These are phyloP conservation scores for Axea sp. DNA, from an alignment of 2,888 invertebrate species.

Conservation along the genomic window DNA sequence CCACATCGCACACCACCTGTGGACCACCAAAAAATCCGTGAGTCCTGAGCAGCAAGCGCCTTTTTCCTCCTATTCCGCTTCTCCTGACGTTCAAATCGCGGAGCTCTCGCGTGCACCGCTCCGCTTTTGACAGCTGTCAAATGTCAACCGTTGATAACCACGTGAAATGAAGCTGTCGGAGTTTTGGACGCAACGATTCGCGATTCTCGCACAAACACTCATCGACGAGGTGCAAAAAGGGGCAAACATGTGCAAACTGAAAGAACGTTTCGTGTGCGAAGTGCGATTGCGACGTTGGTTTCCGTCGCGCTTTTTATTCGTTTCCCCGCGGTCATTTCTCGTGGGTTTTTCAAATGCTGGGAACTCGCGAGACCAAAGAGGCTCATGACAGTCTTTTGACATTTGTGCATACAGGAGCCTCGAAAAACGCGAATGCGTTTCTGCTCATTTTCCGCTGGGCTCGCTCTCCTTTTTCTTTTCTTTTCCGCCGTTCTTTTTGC, in stretches of 20 bases:
- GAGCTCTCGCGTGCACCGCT: too few species aligned
- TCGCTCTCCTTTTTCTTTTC: not conserved
- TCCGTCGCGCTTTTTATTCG: slow-evolving; percentile 1
- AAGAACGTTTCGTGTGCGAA: not conserved
- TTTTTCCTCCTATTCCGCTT: not conserved
- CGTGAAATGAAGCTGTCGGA: too few species aligned
- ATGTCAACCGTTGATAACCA: too few species aligned
- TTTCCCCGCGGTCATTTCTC: slow-evolving; percentile 27
- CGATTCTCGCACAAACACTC: too few species aligned
- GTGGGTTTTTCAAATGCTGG: slow-evolving; percentile 41
- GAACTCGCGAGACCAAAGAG: slow-evolving; percentile 26
- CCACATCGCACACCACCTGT: slow-evolving; percentile 5
- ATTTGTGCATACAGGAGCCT: slow-evolving; percentile 3
- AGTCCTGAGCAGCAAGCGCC: slow-evolving; percentile 10
- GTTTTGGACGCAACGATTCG: too few species aligned
- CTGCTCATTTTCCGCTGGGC: not conserved
- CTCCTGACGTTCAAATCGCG: too few species aligned
- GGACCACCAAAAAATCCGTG: slow-evolving; percentile 34
- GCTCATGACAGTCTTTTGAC: slow-evolving; percentile 5
- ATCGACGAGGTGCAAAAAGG: too few species aligned
- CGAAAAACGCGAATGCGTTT: not conserved
- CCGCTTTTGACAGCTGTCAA: too few species aligned
- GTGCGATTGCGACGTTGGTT: slow-evolving; percentile 7
- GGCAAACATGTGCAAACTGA: too few species aligned
- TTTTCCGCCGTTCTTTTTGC: not conserved